Base-by-base conservation (phyloP, 2,888 invertebrate species). In the Cylloceria caligata region DNA sequence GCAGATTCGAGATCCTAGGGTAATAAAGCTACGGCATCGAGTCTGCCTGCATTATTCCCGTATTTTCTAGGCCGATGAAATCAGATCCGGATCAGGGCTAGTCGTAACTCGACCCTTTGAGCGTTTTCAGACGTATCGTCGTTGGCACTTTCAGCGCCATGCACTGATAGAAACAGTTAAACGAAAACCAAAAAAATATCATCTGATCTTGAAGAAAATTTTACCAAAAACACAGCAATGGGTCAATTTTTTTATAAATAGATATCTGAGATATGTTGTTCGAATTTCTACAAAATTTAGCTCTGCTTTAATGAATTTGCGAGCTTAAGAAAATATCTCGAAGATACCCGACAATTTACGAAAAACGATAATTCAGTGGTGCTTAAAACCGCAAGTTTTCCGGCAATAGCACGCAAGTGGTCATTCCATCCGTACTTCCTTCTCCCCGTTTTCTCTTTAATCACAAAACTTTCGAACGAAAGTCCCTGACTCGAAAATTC, bases 401-500 rank as follows among this genome's bases (percentile, higher is more conserved):
- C 27, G 57, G 34, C 36, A 16, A 36, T 24, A 52, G 16, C 16
- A 19, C 2, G 52, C 55, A 21, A 21, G 39, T 24, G 39, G 62
- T 27, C 42, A 42, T 49, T 49, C 47, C 7, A n/a, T 47, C 62
- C 30, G 62, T 72, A 68, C 36, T 64, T 75, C 68, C 78, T 52
- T 75, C 71, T 52, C n/a, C 27, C 36, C 42, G 69, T 77, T 83
- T 76, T 71, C 81, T 80, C 80, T 81, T 83, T 42, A 86, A 83
- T 85, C 83, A 84, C 64, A 45, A 82, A 80, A 67, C 68, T 81
- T 65, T 75, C 47, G 39, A 69, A 42, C 81, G 67, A 71, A 74
- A 74, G 80, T 84, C 77, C 83, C 81, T 76, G 60, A 81, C 72
- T 84, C 71, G 85, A 84, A 88, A 88, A 88, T 88, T 87, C 85